Evolutionary conservation across 2,113 vertebrate genomes (phyloP), one percentile per base, ranked within the genome.

Genomic region (Dermatemys mawii): DNA sequence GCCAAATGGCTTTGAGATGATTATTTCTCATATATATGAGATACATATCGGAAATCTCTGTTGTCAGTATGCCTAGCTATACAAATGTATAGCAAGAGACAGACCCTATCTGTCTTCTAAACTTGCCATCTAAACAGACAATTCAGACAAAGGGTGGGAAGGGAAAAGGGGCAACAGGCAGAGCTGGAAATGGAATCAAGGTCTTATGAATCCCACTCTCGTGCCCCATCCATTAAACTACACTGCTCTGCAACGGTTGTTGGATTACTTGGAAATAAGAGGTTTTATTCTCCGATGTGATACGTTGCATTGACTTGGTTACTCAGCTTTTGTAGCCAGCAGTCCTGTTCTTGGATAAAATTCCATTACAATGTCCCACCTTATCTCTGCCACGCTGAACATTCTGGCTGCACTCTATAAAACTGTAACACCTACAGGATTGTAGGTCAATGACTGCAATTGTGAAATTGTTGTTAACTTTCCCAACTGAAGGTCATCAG

Each of bases 401-500:
- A 0, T 29, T 44, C 41, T 38, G 41, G 83, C 78, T 87, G 8
- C 11, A 1, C 81, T 63, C 60, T 55, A 3, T 27, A 49, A 86
- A 76, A 9, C 82, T 6, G 0, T 6, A 84, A 22, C 78, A 27
- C 4, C 0, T 41, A 57, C 44, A 10, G 19, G 29, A 22, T n/a
- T n/a, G 73, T 13, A 75, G 88, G 76, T 70, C 90, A 95, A 80
- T 78, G 87, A 46, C 70, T 49, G 70, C 1, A 0, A 46, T 67
- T 93, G 81, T 49, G 81, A 54, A 90, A 53, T 83, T 87, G 32
- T 83, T 93, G 50, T 27, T 93, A 41, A 53, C 90, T 83, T 89
- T 57, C 84, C 54, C 24, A 53, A 35, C 22, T 54, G 81, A 96
- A 94, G 94, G 85, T 87, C 83, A 93, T 90, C 87, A 21, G 93